Percentiles rank a stretch among this genome's conserved stretches.
phyloP scores from a whole-genome alignment of 2,888 invertebrate genomes.

The Cryptocephalus primarius region DNA sequence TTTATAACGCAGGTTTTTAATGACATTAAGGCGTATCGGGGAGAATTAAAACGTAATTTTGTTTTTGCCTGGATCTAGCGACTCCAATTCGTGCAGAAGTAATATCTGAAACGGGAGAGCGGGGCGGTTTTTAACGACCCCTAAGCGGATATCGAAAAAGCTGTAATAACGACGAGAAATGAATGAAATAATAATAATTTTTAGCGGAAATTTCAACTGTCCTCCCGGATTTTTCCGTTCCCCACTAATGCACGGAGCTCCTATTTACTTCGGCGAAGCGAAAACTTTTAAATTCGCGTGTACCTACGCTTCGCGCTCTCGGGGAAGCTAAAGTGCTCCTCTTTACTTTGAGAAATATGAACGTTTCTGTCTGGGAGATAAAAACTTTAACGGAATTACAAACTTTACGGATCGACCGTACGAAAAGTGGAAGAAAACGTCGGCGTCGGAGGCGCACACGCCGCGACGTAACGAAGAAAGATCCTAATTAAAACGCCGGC shows the following conservation, averaged over 20 bases:
- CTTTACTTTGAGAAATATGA: background rate
- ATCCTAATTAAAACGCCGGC: constrained; percentile 24
- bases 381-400: background rate
- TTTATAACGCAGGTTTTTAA: constrained; percentile 18
- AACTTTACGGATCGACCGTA: background rate
- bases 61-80: constrained; percentile 15
- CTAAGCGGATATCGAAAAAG: too few species aligned
- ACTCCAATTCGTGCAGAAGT: too few species aligned
- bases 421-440: background rate
- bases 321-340: too few species aligned
- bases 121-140: too few species aligned
- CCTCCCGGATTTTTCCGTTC: background rate
- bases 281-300: too few species aligned
- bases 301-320: too few species aligned
- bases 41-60: constrained; percentile 26
- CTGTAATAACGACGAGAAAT: too few species aligned
- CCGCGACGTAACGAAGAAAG: constrained; percentile 23
- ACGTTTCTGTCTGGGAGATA: background rate
- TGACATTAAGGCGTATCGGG: constrained; percentile 21
- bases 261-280: too few species aligned
- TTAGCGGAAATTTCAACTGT: background rate
- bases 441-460: too few species aligned
- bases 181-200: too few species aligned
- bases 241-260: too few species aligned
- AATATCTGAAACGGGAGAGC: too few species aligned